Evolutionary conservation across 2,888 invertebrate species (phyloP).

Genomic region (Ceramica pisi): DNA sequence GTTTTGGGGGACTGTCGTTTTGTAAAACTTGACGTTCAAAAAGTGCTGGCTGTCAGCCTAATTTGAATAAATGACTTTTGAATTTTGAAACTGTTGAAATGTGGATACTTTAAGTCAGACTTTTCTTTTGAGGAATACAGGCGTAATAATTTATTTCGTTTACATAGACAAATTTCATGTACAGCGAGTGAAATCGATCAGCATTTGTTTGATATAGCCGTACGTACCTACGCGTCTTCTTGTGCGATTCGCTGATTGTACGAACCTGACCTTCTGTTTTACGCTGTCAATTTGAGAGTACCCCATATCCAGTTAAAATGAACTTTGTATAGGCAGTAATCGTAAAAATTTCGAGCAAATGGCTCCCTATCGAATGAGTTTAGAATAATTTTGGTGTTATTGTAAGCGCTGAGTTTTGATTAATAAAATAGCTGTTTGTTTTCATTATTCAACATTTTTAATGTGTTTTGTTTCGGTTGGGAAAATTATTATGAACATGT

Average conservation of each 20-base stretch:
- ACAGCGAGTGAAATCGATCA: background rate
- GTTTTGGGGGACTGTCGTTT: too few species aligned
- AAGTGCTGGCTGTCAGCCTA: too few species aligned
- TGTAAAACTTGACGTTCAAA: too few species aligned
- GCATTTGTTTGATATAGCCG: background rate
- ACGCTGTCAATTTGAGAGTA: background rate
- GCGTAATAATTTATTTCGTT: too few species aligned
- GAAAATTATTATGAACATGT: conserved; percentile 3
- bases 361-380: conserved; percentile 41
- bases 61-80: too few species aligned
- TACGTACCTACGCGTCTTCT: background rate
- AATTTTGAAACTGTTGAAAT: too few species aligned
- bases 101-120: too few species aligned
- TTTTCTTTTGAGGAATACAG: too few species aligned
- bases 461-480: conserved; percentile 20
- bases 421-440: conserved; percentile 29
- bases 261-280: background rate
- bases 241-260: background rate
- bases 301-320: conserved; percentile 15
- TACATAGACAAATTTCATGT: background rate
- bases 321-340: conserved; percentile 22
- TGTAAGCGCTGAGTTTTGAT: conserved; percentile 31
- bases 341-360: conserved; percentile 40
- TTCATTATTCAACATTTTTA: conserved; percentile 5
- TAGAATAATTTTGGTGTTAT: conserved; percentile 26